A percentile compares a stretch with the other conserved stretches of the same genome.
Evolutionary conservation across 1,140 invertebrate genomes (phyloP).

Genomic region (Eriocheir sinensis): DNA sequence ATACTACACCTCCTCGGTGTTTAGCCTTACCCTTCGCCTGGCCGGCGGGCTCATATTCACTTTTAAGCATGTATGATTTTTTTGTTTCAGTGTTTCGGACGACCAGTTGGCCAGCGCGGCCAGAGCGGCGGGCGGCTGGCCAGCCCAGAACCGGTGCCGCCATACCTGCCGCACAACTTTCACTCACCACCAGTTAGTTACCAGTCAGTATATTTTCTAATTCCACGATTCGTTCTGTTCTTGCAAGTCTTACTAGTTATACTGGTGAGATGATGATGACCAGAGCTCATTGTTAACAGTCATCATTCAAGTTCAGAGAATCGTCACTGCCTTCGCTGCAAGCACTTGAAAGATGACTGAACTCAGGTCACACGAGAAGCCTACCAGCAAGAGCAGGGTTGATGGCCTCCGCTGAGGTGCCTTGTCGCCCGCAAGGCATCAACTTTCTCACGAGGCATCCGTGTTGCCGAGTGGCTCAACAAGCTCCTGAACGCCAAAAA

Average conservation of each 20-base stretch:
- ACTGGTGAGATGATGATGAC: neutral
- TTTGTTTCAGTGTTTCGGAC: neutral
- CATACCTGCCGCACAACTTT: slow-evolving; percentile 42
- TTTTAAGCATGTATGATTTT: neutral
- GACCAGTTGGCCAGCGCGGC: slow-evolving; percentile 16
- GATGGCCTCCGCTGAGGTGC: neutral
- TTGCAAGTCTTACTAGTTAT: neutral
- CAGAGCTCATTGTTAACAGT: too few relatives aligned
- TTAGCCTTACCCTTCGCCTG: too few relatives aligned
- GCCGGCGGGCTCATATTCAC: too few relatives aligned
- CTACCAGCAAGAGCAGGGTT: too few relatives aligned
- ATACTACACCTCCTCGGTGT: too few relatives aligned
- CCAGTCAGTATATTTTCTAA: slow-evolving; percentile 17
- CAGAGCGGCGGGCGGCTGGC: neutral
- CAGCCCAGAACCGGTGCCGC: slow-evolving; percentile 42
- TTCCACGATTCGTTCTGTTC: slow-evolving; percentile 7
- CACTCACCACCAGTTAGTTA: slow-evolving; percentile 49
- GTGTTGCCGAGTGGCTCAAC: neutral
- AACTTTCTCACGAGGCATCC: slow-evolving; percentile 3
- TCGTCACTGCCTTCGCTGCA: too few relatives aligned
- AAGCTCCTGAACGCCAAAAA: neutral
- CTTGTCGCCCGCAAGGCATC: slow-evolving; percentile 18
- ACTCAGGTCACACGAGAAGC: too few relatives aligned
- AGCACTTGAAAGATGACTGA: too few relatives aligned
- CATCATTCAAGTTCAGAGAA: too few relatives aligned